Base-by-base conservation (phyloP, 2,888 invertebrate genomes). In the Empis stercorea region DNA sequence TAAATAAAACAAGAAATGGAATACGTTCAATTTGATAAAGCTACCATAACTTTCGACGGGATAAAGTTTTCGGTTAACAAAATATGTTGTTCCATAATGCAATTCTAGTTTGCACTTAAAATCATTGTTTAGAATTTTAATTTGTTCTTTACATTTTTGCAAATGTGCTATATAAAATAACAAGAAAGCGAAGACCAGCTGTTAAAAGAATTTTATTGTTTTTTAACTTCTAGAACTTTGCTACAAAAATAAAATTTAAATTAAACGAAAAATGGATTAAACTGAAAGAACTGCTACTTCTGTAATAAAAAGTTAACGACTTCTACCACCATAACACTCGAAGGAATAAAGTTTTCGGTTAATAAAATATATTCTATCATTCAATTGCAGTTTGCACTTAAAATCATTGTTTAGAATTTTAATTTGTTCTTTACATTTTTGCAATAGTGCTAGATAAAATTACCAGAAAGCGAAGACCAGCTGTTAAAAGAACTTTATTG, bases 181-280 rank as follows among this genome's bases (percentile, higher is more conserved):
- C 15, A 17, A 30, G 44, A 46, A 43, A 6, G 45, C 44, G 13
- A 46, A 47, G 34, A 50, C 44, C 59, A 65, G 61, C 63, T 61
- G 56, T 57, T 58, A 57, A 55, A 46, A 44, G 45, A 44, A 17
- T 40, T 39, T 46, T 52, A 55, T 56, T 57, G 39, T 38, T 45
- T 51, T 51, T 51, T 51, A 45, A 10, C 41, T 56, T 59, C 61
- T 59, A 59, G 59, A 63, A 60, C 57, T 55, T 52, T 43, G 58
- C 60, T 60, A 64, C 64, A 55, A 11, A 45, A 23, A 16, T 27
- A 43, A 14, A 13, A 10, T 14, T 34, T 36, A 42, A 17, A 17
- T n/a, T n/a, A n/a, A n/a, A n/a, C n/a, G n/a, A n/a, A n/a, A n/a
- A n/a, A n/a, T n/a, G n/a, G n/a, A n/a, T n/a, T n/a, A n/a, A n/a